Conservation (phyloP, 1,140 invertebrate species). For the Dysdera silvatica region DNA sequence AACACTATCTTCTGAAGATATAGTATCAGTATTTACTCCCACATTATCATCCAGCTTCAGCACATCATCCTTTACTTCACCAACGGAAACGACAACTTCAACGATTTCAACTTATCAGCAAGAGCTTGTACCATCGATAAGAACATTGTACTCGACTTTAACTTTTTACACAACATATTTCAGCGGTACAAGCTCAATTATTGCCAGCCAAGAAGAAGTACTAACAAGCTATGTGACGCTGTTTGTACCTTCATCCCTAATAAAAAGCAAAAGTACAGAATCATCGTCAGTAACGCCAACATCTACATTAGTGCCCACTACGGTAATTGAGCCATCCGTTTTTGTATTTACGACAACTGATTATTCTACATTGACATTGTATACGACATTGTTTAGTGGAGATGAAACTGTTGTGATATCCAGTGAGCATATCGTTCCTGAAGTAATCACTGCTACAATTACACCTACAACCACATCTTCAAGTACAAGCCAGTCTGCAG, state of each 20-base stretch:
- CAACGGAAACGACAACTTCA: background rate
- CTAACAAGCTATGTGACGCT: conserved; percentile 32
- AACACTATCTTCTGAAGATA: background rate
- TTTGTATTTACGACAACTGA: conserved; percentile 29
- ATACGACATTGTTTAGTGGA: conserved; percentile 32
- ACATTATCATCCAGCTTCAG: background rate
- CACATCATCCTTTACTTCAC: background rate
- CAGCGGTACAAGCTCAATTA: conserved; percentile 30
- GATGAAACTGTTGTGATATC: conserved; percentile 33
- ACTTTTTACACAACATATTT: conserved; percentile 37
- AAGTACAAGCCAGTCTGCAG: background rate
- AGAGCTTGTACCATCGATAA: conserved; percentile 34
- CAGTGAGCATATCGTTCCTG: conserved; percentile 32
- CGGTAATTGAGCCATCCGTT: conserved; percentile 6
- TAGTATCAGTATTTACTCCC: background rate
- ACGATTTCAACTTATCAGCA: conserved; percentile 22
- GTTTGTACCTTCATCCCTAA: conserved; percentile 29
- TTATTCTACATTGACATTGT: conserved; percentile 30
- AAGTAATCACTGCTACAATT: conserved; percentile 29
- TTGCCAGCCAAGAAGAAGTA: conserved; percentile 31
- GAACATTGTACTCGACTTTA: conserved; percentile 33
- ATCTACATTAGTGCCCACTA: background rate
- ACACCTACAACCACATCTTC: conserved; percentile 12
- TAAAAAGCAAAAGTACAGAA: conserved; percentile 9
- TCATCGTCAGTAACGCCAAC: background rate